Evolutionary conservation across 2,797 vertebrate genomes (phyloP), one percentile per base, ranked within the genome.

Genomic region (Pseudochirops cupreus): DNA sequence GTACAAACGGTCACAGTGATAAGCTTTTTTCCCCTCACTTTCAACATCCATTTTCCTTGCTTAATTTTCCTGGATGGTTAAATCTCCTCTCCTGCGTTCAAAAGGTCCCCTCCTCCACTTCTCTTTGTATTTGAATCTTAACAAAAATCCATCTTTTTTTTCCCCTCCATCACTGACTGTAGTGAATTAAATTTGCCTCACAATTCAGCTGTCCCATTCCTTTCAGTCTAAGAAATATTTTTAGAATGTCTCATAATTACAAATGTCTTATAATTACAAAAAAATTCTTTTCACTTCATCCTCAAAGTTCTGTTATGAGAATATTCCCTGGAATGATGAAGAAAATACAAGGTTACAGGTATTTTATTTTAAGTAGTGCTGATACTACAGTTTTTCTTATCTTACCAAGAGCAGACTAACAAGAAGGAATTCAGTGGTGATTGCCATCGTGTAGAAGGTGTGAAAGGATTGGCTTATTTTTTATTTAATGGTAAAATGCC

Each of bases 361-460:
- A 11, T 46, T 82, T 96, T 92, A 50, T 62, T 95, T 94, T 95
- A 95, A 96, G 92, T 96, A 95, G 55, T 82, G 16, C 93, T 94
- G 11, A 91, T 93, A 0, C 18, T 58, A 94, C 5, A 62, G 24
- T 62, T 94, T 53, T 31, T 56, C 94, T 94, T 59, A 96, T 95
- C 33, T 87, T 89, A 31, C 90, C 94, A 31, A 94, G 59, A 55
- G 28, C 67, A 94, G 46, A 92, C 21, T 91, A 93, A 39, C 50
- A 56, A 94, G 94, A 82, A 82, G 56, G 62, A 93, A 58, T 54
- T 91, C 52, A 93, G 59, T 96, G 58, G 33, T 62, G 28, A 12
- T 28, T 96, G 92, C 5, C 92, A 91, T 95, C 33, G 74, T 92
- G 57, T 95, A 95, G 57, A 62, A 94, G 4, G 4, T 93, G 94